Percentiles rank a stretch among this genome's conserved stretches.
These are phyloP conservation scores for Etheostoma cragini DNA, from an alignment of 2,113 vertebrate genomes.

Conservation along the genomic window DNA sequence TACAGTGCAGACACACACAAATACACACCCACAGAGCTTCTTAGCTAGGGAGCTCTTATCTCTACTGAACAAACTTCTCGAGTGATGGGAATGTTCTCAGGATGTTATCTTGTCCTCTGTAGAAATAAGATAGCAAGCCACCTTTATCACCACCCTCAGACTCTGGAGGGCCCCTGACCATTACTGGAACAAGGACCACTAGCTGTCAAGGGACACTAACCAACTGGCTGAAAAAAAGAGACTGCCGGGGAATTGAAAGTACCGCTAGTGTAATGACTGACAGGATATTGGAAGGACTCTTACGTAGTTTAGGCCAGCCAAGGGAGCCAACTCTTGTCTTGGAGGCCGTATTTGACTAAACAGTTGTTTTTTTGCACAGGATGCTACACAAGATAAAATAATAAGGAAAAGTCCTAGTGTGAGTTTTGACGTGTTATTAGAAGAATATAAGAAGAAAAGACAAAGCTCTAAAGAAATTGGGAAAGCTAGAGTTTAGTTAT, in stretches of 20 bases:
- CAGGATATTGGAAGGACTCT: slow-evolving; percentile 48
- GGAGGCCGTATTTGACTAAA: slow-evolving; percentile 17
- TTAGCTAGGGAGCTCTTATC: slow-evolving; percentile 67
- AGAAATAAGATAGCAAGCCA: slow-evolving; percentile 74
- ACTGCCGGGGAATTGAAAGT: slow-evolving; percentile 43
- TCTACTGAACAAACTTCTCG: slow-evolving; percentile 69
- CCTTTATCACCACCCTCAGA: slow-evolving; percentile 73
- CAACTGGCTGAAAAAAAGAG: slow-evolving; percentile 50
- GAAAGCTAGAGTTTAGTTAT: slow-evolving; percentile 44
- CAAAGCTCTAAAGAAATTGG: slow-evolving; percentile 11
- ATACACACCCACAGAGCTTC: slow-evolving; percentile 31
- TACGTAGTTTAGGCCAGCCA: slow-evolving; percentile 37
- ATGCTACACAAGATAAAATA: slow-evolving; percentile 27
- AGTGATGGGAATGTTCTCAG: slow-evolving; percentile 79
- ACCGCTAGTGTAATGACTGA: slow-evolving; percentile 51
- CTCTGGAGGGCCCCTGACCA: slow-evolving; percentile 67
- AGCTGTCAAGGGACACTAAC: slow-evolving; percentile 56
- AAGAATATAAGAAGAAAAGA: slow-evolving; percentile 29
- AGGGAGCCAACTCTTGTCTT: slow-evolving; percentile 5
- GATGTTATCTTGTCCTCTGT: slow-evolving; percentile 80
- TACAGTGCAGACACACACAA: slow-evolving; percentile 7
- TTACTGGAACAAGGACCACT: slow-evolving; percentile 68
- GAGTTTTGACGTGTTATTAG: slow-evolving; percentile 29
- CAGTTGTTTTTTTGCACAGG: slow-evolving; percentile 23
- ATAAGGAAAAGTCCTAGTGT: slow-evolving; percentile 4